phyloP scores from a whole-genome alignment of 2,113 vertebrate species.

The Saccopteryx leptura region DNA sequence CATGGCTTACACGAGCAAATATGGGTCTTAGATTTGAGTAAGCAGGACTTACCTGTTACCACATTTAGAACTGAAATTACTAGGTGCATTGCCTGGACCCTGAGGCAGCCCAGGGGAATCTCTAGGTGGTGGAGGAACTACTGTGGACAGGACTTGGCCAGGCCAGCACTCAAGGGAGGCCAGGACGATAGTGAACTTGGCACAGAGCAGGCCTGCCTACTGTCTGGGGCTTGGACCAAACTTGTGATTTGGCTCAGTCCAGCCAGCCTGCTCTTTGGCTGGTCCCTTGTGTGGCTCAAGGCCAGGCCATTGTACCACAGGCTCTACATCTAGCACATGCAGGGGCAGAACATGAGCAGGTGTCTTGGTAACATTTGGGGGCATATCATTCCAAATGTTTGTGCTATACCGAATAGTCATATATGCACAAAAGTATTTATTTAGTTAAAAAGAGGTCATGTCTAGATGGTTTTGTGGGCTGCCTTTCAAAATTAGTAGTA shows the following conservation, averaged over 20 bases:
- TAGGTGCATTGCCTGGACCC: background rate
- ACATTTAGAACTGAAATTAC: background rate
- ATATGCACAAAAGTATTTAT: background rate
- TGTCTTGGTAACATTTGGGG: too few species aligned
- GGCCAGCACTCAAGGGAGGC: background rate
- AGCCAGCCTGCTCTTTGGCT: background rate
- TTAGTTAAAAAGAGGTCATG: background rate
- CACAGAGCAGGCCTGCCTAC: accelerated
- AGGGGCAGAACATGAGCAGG: background rate
- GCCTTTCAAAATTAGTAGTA: background rate
- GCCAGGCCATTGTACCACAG: background rate
- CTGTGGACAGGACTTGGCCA: background rate
- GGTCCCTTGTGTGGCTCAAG: background rate
- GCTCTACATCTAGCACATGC: background rate
- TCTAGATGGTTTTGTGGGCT: background rate
- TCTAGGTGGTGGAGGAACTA: background rate
- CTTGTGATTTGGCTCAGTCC: background rate
- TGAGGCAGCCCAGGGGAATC: too few species aligned
- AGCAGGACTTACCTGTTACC: background rate
- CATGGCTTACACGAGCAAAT: background rate
- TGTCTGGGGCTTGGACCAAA: background rate
- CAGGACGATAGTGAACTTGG: background rate
- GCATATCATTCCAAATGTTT: background rate
- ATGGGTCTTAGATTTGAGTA: background rate
- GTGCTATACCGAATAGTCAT: accelerated